Evolutionary conservation across 2,888 invertebrate species (phyloP).

Genomic region (Cerceris ruficornis): DNA sequence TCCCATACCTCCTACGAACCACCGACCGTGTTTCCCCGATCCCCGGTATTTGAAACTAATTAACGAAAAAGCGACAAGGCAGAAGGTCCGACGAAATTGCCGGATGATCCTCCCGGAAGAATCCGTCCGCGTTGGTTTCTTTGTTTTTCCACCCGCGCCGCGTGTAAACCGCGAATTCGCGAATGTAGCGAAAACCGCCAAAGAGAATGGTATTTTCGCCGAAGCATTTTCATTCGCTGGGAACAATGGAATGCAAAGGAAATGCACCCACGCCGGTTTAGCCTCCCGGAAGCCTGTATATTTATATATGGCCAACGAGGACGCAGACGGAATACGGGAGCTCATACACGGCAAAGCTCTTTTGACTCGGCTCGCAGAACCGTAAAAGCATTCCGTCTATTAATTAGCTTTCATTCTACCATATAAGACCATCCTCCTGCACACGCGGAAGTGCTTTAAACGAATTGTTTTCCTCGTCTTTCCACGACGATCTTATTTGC

Average conservation of each 20-base stretch:
- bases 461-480: conserved; percentile 33
- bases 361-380: conserved; percentile 7
- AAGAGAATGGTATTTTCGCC: conserved; percentile 8
- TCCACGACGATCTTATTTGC: conserved; percentile 27
- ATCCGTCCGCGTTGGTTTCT: not conserved
- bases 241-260: conserved; percentile 22
- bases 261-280: not conserved
- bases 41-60: too few species aligned
- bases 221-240: conserved; percentile 21
- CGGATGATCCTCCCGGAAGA: too few species aligned
- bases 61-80: too few species aligned
- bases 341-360: conserved; percentile 21
- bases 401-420: conserved; percentile 40
- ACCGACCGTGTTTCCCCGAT: too few species aligned
- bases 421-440: not conserved
- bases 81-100: too few species aligned
- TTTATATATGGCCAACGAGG: not conserved
- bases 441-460: conserved; percentile 23
- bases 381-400: conserved; percentile 35
- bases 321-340: not conserved
- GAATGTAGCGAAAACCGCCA: conserved; percentile 9
- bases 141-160: not conserved
- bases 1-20: too few species aligned
- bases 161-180: conserved; percentile 5
- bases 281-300: conserved; percentile 6